Evolutionary conservation across 2,113 vertebrate genomes (phyloP), one percentile per base, ranked within the genome.

Genomic region (Sander lucioperca): DNA sequence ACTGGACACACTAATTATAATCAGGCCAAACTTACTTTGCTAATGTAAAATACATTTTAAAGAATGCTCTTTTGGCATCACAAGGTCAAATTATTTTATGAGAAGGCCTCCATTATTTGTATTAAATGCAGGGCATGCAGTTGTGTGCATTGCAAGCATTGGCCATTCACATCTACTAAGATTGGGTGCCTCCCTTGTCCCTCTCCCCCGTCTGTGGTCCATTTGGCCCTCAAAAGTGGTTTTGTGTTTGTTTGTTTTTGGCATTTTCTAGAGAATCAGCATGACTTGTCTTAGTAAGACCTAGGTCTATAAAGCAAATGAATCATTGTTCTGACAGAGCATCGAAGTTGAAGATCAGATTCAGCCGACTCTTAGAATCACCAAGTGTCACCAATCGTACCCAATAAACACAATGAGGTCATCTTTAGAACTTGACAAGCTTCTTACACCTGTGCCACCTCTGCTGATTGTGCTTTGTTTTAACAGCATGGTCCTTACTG

Each of bases 1-100:
- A 63, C 23, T 63, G n/a, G 54, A 67, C 33, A 65, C 19, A 65
- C 64, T 76, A 76, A 83, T 72, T 33, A 39, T 79, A 71, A 63
- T 71, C 27, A 66, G 53, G 45, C 63, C 25, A 63, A 63, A 65
- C 0, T 10, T 58, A 13, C 61, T 57, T n/a, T 58, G 21, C 30
- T n/a, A 8, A 71, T 67, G 61, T 77, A 58, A 65, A 77, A 66
- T 43, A 58, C 4, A 18, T 23, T 18, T 61, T 12, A 39, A 51
- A 71, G 69, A 72, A 62, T 67, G 30, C 12, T 45, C 14, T 78
- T 81, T 62, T 59, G n/a, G 14, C 25, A 59, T 66, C 45, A 23
- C 2, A 3, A n/a, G 5, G 7, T 45, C 51, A 39, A 19, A 59
- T 11, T 16, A 27, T 39, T 59, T 74, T 10, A 57, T 51, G n/a